These are phyloP conservation scores for Thunnus albacares DNA, from an alignment of 2,797 vertebrate genomes.

Conservation along the genomic window DNA sequence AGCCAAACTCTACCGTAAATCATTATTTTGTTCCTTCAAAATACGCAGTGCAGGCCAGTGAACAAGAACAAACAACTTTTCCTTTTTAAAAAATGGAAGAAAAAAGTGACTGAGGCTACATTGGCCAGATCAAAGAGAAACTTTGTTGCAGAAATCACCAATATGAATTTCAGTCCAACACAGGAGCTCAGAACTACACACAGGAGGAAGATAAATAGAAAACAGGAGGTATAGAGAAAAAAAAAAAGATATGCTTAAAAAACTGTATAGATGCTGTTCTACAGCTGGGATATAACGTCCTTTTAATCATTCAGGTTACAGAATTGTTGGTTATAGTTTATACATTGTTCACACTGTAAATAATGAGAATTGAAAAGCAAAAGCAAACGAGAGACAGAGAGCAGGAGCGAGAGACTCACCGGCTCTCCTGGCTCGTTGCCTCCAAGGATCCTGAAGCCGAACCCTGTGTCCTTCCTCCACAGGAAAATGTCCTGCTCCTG, in stretches of 20 bases:
- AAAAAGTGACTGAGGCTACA: slow-evolving; percentile 53
- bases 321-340: slow-evolving; percentile 11
- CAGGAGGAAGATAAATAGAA: slow-evolving; percentile 20
- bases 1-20: slow-evolving; percentile 38
- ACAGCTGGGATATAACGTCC: background rate
- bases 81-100: slow-evolving; percentile 42
- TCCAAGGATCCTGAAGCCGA: slow-evolving; percentile 99
- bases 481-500: slow-evolving; percentile 99
- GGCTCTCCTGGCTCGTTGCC: slow-evolving; percentile 98
- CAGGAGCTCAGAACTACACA: slow-evolving; percentile 21
- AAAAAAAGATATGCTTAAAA: slow-evolving; percentile 8
- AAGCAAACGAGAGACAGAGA: slow-evolving; percentile 22
- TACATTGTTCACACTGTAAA: slow-evolving; percentile 25
- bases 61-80: slow-evolving; percentile 55
- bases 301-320: slow-evolving; percentile 25
- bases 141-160: slow-evolving; percentile 32
- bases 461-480: slow-evolving; percentile 99
- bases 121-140: slow-evolving; percentile 65
- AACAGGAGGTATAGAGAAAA: too few relatives aligned
- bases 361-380: slow-evolving; percentile 8
- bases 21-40: slow-evolving; percentile 54
- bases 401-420: slow-evolving; percentile 84
- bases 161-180: slow-evolving; percentile 37
- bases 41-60: slow-evolving; percentile 35
- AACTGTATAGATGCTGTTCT: slow-evolving; percentile 8